Evolutionary conservation across 2,113 vertebrate genomes (phyloP), one percentile per base, ranked within the genome.

Genomic region (Corvus moneduloides): DNA sequence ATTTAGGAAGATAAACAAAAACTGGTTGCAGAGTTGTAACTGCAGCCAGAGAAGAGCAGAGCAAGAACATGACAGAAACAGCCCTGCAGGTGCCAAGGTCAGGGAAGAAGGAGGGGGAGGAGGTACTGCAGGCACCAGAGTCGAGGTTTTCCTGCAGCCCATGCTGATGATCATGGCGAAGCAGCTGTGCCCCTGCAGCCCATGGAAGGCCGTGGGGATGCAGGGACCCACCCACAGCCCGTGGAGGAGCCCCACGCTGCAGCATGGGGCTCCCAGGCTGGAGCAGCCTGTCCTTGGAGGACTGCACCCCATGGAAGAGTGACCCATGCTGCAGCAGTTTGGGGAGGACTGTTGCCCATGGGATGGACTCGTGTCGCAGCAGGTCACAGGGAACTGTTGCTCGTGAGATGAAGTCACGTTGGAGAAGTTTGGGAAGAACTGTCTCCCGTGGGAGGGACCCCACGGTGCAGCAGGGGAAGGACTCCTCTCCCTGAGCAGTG

Each of bases 31-130:
- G 49, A 28, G 11, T 33, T 55, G 3, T 63, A 18, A 33, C 33
- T 37, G 21, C 0, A 0, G n/a, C n/a, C 59, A 84, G 58, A 72
- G 39, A 63, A 32, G 27, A 63, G 39, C 58, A 37, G 48, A 49
- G 28, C 0, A 1, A 81, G 52, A 39, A 17, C 0, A 1, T 22
- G 78, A 27, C 35, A 51, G 33, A 8, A 39, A 6, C 21, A 37
- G 39, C 58, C 22, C 48, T 33, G 58, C 17, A 54, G 48, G 35
- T 2, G 0, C 24, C 30, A 18, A 15, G 54, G 30, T 6, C 23
- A 33, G 58, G 26, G 46, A 23, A 26, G 33, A 7, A 58, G 43
- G 27, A 59, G 8, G 44, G 18, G 27, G 2, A 32, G n/a, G 56
- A 49, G 56, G 21, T 11, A 21, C n/a, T 49, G 27, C 74, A 39